phyloP scores from a whole-genome alignment of 2,113 vertebrate species.

The Pelusios castaneus region DNA sequence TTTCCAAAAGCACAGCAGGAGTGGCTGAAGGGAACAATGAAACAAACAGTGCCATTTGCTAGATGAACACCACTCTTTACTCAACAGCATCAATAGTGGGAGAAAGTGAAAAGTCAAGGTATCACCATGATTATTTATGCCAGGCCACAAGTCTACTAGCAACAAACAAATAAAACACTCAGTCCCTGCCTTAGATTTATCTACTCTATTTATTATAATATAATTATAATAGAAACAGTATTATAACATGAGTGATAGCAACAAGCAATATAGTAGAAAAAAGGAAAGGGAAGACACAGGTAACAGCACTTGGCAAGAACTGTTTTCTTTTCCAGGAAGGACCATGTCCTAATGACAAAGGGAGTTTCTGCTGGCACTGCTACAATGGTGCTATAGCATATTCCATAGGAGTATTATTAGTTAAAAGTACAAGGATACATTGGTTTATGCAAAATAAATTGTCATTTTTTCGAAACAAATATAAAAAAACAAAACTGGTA shows the following conservation, averaged over 20 bases:
- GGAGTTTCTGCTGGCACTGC: neutral
- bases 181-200: neutral
- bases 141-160: neutral
- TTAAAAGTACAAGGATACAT: neutral
- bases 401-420: neutral
- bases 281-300: accelerated
- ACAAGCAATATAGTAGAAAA: neutral
- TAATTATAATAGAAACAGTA: neutral
- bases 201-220: neutral
- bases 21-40: neutral
- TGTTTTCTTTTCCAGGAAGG: neutral
- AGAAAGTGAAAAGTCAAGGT: accelerated
- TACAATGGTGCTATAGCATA: neutral
- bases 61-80: neutral
- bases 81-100: neutral
- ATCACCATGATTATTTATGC: neutral
- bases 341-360: too few relatives aligned
- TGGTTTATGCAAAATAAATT: neutral
- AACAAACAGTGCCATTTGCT: conserved; percentile 58
- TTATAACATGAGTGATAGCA: neutral
- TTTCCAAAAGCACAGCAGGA: neutral
- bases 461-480: conserved; percentile 23
- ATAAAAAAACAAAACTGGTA: conserved; percentile 43
- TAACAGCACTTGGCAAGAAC: neutral
- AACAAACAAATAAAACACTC: neutral